These are phyloP conservation scores for Lymantria dispar DNA, from an alignment of 2,888 invertebrate genomes.

Conservation along the genomic window DNA sequence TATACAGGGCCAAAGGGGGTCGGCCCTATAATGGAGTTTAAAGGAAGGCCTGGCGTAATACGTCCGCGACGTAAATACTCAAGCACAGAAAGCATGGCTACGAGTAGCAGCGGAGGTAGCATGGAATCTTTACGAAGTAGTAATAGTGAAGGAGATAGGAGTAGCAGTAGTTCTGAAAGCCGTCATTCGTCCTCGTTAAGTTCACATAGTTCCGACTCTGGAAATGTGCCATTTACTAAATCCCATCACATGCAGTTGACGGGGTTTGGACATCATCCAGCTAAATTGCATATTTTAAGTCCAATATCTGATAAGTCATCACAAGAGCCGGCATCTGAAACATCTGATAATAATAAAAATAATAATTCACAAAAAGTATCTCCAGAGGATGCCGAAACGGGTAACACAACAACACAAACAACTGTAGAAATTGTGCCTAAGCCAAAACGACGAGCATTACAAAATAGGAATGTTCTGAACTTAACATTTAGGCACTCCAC, in stretches of 20 bases:
- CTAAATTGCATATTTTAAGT: slow-evolving; percentile 92
- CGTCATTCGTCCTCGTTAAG: slow-evolving; percentile 92
- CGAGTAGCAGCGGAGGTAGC: slow-evolving; percentile 93
- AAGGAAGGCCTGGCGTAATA: slow-evolving; percentile 80
- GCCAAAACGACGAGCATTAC: slow-evolving; percentile 85
- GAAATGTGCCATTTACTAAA: slow-evolving; percentile 83
- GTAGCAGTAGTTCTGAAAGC: slow-evolving; percentile 92
- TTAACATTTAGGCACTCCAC: slow-evolving; percentile 85
- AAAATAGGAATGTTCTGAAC: slow-evolving; percentile 89
- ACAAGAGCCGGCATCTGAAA: slow-evolving; percentile 92
- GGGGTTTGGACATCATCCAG: slow-evolving; percentile 87
- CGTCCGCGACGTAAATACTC: slow-evolving; percentile 85
- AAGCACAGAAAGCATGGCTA: slow-evolving; percentile 94
- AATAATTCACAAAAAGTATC: slow-evolving; percentile 90
- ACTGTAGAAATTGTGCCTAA: slow-evolving; percentile 79
- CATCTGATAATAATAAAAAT: slow-evolving; percentile 90
- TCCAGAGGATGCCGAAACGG: slow-evolving; percentile 84
- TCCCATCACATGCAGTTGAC: slow-evolving; percentile 84
- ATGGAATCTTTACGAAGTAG: slow-evolving; percentile 94
- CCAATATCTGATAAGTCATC: slow-evolving; percentile 95
- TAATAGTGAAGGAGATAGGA: slow-evolving; percentile 93
- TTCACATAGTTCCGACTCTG: slow-evolving; percentile 93
- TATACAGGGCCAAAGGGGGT: slow-evolving; percentile 80
- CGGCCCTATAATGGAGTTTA: slow-evolving; percentile 84
- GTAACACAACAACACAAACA: slow-evolving; percentile 66